These are phyloP conservation scores for Rutilus rutilus DNA, from an alignment of 2,113 vertebrate species.

Conservation along the genomic window DNA sequence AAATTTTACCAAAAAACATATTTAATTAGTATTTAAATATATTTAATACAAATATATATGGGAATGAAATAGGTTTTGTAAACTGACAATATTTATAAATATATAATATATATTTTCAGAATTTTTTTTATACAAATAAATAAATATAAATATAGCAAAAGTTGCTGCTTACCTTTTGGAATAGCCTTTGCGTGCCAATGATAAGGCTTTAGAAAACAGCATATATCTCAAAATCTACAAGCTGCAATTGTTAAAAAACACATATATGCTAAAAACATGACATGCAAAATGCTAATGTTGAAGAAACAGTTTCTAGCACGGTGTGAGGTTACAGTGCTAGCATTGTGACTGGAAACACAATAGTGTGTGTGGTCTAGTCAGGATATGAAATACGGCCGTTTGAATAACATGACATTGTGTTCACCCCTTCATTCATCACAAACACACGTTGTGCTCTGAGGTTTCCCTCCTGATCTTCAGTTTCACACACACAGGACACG, in stretches of 20 bases:
- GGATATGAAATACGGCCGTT: conserved; percentile 39
- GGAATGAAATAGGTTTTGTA: no score
- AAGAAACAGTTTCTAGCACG: not conserved
- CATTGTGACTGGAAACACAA: conserved; percentile 38
- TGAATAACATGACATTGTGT: conserved; percentile 55
- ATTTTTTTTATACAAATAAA: not conserved
- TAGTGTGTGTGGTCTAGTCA: conserved; percentile 33
- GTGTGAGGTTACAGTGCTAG: conserved; percentile 15
- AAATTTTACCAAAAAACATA: no score
- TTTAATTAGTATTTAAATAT: no score
- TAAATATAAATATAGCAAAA: not conserved
- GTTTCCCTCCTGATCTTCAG: conserved; percentile 50
- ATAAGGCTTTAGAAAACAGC: not conserved
- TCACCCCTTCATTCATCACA: conserved; percentile 47
- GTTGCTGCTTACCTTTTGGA: not conserved
- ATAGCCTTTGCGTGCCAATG: not conserved
- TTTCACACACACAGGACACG: conserved; percentile 46
- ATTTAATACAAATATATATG: no score
- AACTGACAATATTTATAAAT: no score
- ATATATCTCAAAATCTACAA: not conserved
- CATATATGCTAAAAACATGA: conserved; percentile 36
- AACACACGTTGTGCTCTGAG: conserved; percentile 50
- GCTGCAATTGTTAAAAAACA: conserved; percentile 1
- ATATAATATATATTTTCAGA: no score
- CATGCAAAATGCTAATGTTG: conserved; percentile 33